Evolutionary conservation across 2,797 vertebrate genomes (phyloP).

Genomic region (Platyrinchus mystaceus): DNA sequence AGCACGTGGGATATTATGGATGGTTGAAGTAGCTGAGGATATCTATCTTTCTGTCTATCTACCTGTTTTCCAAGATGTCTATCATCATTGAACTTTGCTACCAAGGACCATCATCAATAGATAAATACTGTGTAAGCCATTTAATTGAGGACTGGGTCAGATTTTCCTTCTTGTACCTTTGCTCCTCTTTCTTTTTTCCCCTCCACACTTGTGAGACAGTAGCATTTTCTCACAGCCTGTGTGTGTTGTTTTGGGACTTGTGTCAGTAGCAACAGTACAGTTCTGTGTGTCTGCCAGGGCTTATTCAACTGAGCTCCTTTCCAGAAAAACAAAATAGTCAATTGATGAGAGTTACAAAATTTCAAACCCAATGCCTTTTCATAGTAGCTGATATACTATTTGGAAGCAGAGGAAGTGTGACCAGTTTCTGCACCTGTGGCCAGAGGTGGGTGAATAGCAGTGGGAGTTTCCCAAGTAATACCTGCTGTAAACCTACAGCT

Average conservation of each 20-base stretch:
- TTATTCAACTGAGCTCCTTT: slow-evolving; percentile 22
- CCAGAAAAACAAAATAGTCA: slow-evolving; percentile 31
- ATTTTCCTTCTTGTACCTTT: slow-evolving; percentile 9
- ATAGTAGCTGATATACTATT: background rate
- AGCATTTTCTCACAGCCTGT: slow-evolving; percentile 48
- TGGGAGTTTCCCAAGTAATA: background rate
- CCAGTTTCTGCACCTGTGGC: background rate
- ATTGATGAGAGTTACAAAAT: background rate
- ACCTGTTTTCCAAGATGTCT: slow-evolving; percentile 26
- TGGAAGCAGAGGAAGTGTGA: background rate
- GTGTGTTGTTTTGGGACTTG: slow-evolving; percentile 31
- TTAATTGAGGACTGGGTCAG: background rate
- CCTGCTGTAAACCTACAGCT: background rate
- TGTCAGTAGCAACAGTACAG: slow-evolving; percentile 37
- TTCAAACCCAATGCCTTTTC: background rate
- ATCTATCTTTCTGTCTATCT: slow-evolving; percentile 52
- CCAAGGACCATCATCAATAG: slow-evolving; percentile 18
- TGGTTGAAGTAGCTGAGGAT: background rate
- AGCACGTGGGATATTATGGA: slow-evolving; percentile 39
- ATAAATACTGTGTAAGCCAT: background rate
- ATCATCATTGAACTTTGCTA: background rate
- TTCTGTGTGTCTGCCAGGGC: slow-evolving; percentile 42
- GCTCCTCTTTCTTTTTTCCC: background rate
- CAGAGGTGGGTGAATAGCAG: background rate
- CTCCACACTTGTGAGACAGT: background rate